Conservation (phyloP, 2,888 invertebrate genomes). For the Timandra comae region DNA sequence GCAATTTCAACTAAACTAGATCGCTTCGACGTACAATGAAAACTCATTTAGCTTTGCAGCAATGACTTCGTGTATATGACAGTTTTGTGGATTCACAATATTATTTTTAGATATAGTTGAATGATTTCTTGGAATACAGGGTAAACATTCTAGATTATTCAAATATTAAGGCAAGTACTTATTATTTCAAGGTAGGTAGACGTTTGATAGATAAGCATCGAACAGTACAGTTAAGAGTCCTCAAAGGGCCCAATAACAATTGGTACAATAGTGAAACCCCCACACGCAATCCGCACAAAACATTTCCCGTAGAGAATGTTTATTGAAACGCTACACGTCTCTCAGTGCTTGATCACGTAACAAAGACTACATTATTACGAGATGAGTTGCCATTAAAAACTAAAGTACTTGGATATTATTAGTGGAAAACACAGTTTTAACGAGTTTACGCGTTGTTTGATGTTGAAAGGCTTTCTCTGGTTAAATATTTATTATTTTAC, state of each 20-base stretch:
- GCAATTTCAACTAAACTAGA: conserved; percentile 16
- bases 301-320: conserved; percentile 39
- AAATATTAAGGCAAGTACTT: too few species aligned
- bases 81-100: conserved; percentile 20
- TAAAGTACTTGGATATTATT: too few species aligned
- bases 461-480: conserved; percentile 5
- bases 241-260: conserved; percentile 22
- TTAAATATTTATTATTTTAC: too few species aligned
- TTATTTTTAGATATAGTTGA: conserved; percentile 1
- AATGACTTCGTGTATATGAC: conserved; percentile 25
- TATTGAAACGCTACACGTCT: conserved; percentile 37
- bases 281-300: conserved; percentile 36
- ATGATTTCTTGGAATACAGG: too few species aligned
- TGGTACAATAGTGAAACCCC: conserved; percentile 40
- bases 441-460: conserved; percentile 5
- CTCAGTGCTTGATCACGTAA: conserved; percentile 28
- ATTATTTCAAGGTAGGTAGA: not conserved
- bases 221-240: conserved; percentile 10
- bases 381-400: conserved; percentile 36
- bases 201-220: conserved; percentile 1
- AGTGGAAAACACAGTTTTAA: too few species aligned
- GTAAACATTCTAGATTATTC: too few species aligned
- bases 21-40: conserved; percentile 25
- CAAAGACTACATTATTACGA: conserved; percentile 42
- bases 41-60: conserved; percentile 31